Evolutionary conservation across 1,140 invertebrate species (phyloP).

Genomic region (Wiebesia pumilae): DNA sequence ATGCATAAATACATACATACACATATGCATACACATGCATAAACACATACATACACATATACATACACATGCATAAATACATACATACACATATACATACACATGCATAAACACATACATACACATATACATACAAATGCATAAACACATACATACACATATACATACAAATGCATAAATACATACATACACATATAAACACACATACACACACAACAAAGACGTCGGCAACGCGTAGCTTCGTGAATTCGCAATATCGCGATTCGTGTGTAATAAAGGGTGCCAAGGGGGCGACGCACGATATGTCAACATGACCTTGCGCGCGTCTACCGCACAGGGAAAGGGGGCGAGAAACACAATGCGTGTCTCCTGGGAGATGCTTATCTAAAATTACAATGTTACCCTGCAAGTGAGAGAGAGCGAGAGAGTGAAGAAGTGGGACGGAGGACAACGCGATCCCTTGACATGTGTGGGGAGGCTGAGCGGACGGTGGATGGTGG

Average conservation of each 20-base stretch:
- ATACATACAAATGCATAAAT: no score
- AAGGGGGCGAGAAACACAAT: neutral
- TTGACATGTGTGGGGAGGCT: neutral
- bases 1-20: no score
- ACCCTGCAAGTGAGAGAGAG: constrained; percentile 37
- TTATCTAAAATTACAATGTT: constrained; percentile 70
- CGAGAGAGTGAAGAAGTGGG: neutral
- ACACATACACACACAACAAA: no score
- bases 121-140: no score
- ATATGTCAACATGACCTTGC: neutral
- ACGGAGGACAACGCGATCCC: neutral
- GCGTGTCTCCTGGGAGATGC: constrained; percentile 70
- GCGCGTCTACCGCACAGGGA: neutral
- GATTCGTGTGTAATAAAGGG: constrained; percentile 4
- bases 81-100: no score
- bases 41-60: no score
- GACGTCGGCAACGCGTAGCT: neutral
- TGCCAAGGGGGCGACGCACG: neutral
- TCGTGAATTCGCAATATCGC: neutral
- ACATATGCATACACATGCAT: no score
- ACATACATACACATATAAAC: no score
- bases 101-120: no score
- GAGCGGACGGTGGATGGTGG: neutral
- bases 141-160: no score
- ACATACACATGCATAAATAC: no score